phyloP scores from a whole-genome alignment of 2,888 invertebrate genomes.

The Acanthosepion pharaonis region DNA sequence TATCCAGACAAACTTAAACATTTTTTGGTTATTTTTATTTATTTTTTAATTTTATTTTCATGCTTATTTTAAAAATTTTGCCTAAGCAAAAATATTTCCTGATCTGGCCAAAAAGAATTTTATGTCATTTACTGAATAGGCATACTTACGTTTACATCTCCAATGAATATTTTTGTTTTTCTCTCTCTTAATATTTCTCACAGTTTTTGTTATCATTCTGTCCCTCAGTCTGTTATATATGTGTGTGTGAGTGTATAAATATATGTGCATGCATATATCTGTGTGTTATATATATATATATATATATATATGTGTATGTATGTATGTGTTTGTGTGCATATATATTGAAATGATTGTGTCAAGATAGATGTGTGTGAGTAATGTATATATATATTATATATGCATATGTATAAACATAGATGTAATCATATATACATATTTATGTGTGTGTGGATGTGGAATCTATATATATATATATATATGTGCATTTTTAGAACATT shows the following conservation, averaged over 20 bases:
- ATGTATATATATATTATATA: no score
- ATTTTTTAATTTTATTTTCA: neutral
- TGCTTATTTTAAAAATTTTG: neutral
- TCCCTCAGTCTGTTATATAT: neutral
- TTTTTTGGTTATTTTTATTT: neutral
- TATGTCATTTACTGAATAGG: neutral
- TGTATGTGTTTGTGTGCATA: no score
- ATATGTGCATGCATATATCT: no score
- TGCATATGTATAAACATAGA: no score
- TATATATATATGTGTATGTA: neutral
- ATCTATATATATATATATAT: neutral
- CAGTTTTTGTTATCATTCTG: neutral
- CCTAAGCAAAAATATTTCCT: neutral
- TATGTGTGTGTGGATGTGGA: neutral
- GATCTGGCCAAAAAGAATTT: neutral
- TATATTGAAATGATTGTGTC: no score
- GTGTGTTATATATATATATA: no score
- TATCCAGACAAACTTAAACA: neutral
- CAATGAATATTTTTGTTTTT: neutral
- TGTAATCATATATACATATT: no score
- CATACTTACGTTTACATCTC: neutral
- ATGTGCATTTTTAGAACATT: no score
- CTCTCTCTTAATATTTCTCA: neutral
- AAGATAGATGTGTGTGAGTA: no score
- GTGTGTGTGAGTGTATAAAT: no score